These are phyloP conservation scores for Sphaerodactylus townsendi DNA, from an alignment of 2,113 vertebrate genomes.

Conservation along the genomic window DNA sequence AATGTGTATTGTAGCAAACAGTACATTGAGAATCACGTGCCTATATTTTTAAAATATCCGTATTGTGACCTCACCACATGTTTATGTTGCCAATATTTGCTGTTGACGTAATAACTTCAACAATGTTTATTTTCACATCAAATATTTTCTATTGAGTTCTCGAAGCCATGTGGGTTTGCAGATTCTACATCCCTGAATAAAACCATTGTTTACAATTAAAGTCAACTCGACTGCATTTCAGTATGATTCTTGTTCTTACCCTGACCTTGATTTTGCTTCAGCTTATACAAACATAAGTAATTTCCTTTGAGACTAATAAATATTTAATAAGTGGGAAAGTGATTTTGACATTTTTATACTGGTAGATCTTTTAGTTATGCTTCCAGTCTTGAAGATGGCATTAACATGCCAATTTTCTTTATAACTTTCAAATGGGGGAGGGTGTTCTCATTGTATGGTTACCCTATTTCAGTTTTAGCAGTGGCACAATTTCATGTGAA, in stretches of 20 bases:
- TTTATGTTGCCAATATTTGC: slow-evolving; percentile 46
- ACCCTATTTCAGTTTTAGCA: slow-evolving; percentile 53
- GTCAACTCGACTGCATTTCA: slow-evolving; percentile 33
- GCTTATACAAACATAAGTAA: slow-evolving; percentile 15
- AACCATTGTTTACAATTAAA: slow-evolving; percentile 46
- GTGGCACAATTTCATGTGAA: slow-evolving; percentile 39
- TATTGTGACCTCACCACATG: slow-evolving; percentile 42
- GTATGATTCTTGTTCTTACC: slow-evolving; percentile 23
- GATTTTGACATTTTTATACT: slow-evolving; percentile 22
- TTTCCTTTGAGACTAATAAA: slow-evolving; percentile 42
- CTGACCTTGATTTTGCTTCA: slow-evolving; percentile 14
- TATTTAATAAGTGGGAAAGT: slow-evolving; percentile 31
- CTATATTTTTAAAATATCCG: slow-evolving; percentile 63
- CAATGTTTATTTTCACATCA: slow-evolving; percentile 34
- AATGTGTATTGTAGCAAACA: slow-evolving; percentile 48
- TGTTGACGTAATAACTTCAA: slow-evolving; percentile 29
- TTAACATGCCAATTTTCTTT: slow-evolving; percentile 22
- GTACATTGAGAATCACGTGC: slow-evolving; percentile 64
- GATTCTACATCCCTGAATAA: slow-evolving; percentile 34
- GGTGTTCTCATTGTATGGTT: slow-evolving; percentile 39
- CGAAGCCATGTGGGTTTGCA: slow-evolving; percentile 45
- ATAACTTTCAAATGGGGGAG: slow-evolving; percentile 28
- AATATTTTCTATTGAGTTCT: slow-evolving; percentile 38
- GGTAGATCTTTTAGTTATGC: slow-evolving; percentile 11
- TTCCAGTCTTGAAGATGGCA: slow-evolving; percentile 40